Evolutionary conservation across 1,140 invertebrate genomes (phyloP), one percentile per base, ranked within the genome.

Genomic region (Drosophila tropicalis): DNA sequence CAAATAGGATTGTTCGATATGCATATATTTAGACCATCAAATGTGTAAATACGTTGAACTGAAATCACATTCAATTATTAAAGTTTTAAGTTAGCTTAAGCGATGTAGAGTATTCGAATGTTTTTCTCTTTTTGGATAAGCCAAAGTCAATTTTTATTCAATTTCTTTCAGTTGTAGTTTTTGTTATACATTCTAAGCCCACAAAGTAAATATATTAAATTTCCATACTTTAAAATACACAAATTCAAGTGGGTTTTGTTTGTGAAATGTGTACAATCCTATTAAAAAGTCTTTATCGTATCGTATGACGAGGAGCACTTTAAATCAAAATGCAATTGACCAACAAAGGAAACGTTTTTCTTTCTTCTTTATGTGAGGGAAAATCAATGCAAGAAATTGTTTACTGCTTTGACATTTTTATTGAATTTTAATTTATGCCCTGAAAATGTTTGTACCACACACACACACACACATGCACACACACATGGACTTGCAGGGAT

Each of bases 381-480:
- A 17, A 64, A 63, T 51, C 15, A 44, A 62, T 29, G 29, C 44
- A 22, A 25, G 62, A 66, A 66, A 54, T 29, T 72, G 71, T 73
- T 78, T 70, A 47, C 44, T 86, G 83, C 83, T 86, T 61, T 86
- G 83, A 86, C 83, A 87, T 87, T 87, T 87, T 87, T 87, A 87
- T 87, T 87, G 83, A 87, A 87, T 73, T 87, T 87, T 83, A 87
- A 87, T 87, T 87, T 87, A 87, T 89, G 60, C 84, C 77, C 41
- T 61, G 68, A 70, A 74, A 62, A 86, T 54, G 63, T 66, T 34
- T 51, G 63, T 68, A 58, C n/a, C 39, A 41, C 58, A 60, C 56
- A 67, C 39, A 29, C 34, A 36, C 60, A 80, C 58, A 61, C 61
- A 76, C 61, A 73, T 25, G 67, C 39, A 70, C 54, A 67, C 64